phyloP scores from a whole-genome alignment of 2,797 vertebrate species.

The Triplophysa bombifrons region DNA sequence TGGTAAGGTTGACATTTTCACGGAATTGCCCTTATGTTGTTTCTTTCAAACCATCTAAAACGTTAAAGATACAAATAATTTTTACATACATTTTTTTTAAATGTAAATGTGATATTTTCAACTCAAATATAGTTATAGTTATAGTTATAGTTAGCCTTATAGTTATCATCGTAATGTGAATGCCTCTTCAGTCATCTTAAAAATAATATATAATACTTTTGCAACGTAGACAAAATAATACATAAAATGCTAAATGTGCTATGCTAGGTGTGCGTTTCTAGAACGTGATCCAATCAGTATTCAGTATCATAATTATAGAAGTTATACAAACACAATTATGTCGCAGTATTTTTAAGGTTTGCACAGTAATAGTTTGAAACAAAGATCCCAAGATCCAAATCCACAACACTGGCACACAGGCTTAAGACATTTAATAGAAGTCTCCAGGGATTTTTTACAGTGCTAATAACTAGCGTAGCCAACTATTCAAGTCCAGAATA shows the following conservation, averaged over 20 bases:
- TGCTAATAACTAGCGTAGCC: conserved; percentile 17
- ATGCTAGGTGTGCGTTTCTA: not conserved
- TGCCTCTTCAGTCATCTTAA: not conserved
- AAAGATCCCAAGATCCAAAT: conserved; percentile 32
- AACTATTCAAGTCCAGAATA: not conserved
- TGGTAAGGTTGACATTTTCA: too few species aligned
- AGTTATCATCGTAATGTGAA: too few species aligned
- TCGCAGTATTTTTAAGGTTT: not conserved
- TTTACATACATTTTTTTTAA: too few species aligned
- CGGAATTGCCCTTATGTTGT: too few species aligned
- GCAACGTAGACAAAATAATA: conserved; percentile 51
- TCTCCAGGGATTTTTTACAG: conserved; percentile 65
- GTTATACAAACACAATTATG: not conserved
- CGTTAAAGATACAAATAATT: too few species aligned
- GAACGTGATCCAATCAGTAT: not conserved
- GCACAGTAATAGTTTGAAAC: not conserved
- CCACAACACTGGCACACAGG: conserved; percentile 62
- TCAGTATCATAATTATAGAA: not conserved
- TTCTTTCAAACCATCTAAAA: too few species aligned
- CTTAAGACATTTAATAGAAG: conserved; percentile 67
- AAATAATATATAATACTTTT: too few species aligned
- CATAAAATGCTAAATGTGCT: not conserved
- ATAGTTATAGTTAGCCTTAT: too few species aligned
- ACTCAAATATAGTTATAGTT: too few species aligned
- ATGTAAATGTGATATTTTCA: too few species aligned